Conservation (phyloP, 2,888 invertebrate genomes). For the Ommatoiulus sabulosus region DNA sequence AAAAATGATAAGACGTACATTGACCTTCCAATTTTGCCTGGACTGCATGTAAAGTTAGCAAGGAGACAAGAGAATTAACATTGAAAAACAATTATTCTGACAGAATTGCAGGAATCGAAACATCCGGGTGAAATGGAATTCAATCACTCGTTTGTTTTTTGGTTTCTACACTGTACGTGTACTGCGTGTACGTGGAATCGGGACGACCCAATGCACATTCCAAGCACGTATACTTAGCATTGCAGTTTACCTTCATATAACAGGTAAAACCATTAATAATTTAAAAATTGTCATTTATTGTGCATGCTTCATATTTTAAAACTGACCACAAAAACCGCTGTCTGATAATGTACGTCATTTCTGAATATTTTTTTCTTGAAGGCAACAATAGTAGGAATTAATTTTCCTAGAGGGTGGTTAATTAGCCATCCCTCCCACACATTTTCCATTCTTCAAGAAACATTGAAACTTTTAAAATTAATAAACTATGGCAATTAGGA, state of each 20-base stretch:
- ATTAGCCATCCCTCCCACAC: not conserved
- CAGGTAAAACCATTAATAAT: not conserved
- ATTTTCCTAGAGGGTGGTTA: not conserved
- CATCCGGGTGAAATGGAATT: not conserved
- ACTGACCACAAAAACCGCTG: not conserved
- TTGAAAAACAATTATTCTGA: too few relatives aligned
- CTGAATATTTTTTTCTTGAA: not conserved
- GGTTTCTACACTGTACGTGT: not conserved
- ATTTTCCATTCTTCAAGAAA: not conserved
- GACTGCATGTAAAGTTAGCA: not conserved
- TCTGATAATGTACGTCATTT: not conserved
- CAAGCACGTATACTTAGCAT: not conserved
- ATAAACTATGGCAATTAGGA: not conserved
- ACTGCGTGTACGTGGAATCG: not conserved
- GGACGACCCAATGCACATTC: not conserved
- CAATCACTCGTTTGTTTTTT: not conserved
- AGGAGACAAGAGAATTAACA: too few relatives aligned
- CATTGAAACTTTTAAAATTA: not conserved
- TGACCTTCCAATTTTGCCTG: not conserved
- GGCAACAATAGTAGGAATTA: not conserved
- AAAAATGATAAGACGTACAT: not conserved
- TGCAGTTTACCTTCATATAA: not conserved
- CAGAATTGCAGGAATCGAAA: not conserved
- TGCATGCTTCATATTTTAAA: not conserved
- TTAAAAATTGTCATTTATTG: not conserved